A percentile compares a stretch with the other conserved stretches of the same genome.
phyloP scores from a whole-genome alignment of 2,113 vertebrate species.

The Hippolais icterina region DNA sequence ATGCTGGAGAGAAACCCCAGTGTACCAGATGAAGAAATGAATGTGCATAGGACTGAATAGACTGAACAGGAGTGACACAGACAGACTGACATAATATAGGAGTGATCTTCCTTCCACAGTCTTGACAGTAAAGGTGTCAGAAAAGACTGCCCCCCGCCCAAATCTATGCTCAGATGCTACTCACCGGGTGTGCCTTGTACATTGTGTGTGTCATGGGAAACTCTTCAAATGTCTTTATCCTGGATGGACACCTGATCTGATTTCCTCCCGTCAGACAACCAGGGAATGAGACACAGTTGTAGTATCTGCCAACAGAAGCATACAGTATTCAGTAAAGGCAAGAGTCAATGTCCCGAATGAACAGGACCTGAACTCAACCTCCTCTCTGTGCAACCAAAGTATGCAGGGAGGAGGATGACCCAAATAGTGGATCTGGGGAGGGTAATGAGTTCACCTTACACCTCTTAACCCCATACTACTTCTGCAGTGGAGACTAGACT shows the following conservation, averaged over 20 bases:
- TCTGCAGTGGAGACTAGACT: background rate
- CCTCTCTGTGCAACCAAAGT: background rate
- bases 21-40: background rate
- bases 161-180: slow-evolving; percentile 6
- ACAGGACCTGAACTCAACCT: background rate
- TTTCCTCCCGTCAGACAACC: slow-evolving; percentile 84
- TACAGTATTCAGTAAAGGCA: background rate
- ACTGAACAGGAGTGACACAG: slow-evolving; percentile 28
- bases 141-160: background rate
- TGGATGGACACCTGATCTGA: slow-evolving; percentile 80
- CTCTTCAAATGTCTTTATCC: slow-evolving; percentile 95
- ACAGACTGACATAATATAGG: slow-evolving; percentile 27
- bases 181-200: slow-evolving; percentile 86
- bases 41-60: background rate
- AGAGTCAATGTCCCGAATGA: background rate
- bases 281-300: slow-evolving; percentile 92
- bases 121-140: background rate
- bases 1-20: background rate
- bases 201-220: slow-evolving; percentile 85
- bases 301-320: slow-evolving; percentile 80
- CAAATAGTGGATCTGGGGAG: background rate
- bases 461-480: background rate
- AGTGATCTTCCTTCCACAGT: background rate
- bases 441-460: background rate
- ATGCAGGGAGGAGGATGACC: background rate